Base-by-base conservation (phyloP, 2,888 invertebrate species). In the Sphaeridia pumilis region DNA sequence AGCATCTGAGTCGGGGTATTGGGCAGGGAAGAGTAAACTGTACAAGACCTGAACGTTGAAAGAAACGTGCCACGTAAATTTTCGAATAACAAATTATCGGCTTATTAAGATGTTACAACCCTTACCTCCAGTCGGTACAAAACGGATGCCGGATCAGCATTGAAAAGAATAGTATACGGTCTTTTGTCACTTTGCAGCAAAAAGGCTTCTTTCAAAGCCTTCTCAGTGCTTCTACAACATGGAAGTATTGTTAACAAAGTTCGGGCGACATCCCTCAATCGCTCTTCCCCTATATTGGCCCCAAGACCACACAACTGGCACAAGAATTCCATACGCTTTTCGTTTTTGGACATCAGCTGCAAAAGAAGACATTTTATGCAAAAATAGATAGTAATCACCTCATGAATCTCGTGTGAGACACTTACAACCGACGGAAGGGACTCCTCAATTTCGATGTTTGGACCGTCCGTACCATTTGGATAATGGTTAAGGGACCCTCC, bases 1-100 rank as follows among this genome's bases (percentile, higher is more conserved):
- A 41, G 86, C 86, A 35, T 58, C 53, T 2, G 87, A 79, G 64
- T 82, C 75, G 2, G 86, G 82, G 66, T 87, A 87, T 7, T 81
- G 73, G 5, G 92, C 88, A 14, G 95, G 95, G 83, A 95, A 87
- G 58, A 95, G 75, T 70, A 93, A 77, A 58, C 89, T 83, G 71
- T 94, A 90, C 57, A 92, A 74, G 46, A 93, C 81, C 80, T 82
- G 66, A 20, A 73, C 70, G 12, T 5, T 7, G 31, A 31, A 31
- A 7, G 31, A 31, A 7, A 31, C 7, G 14, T 31, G 14, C 7
- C 7, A 31, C 31, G 14, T 31, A 31, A 31, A 31, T 31, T 31
- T 31, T 10, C 31, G 7, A 7, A 31, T 31, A 10, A 14, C 31
- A 10, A 14, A 31, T 21, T 14, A 24, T 31, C n/a, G 10, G 14